These are phyloP conservation scores for Drosophila novamexicana DNA, from an alignment of 1,140 invertebrate species.

Conservation along the genomic window DNA sequence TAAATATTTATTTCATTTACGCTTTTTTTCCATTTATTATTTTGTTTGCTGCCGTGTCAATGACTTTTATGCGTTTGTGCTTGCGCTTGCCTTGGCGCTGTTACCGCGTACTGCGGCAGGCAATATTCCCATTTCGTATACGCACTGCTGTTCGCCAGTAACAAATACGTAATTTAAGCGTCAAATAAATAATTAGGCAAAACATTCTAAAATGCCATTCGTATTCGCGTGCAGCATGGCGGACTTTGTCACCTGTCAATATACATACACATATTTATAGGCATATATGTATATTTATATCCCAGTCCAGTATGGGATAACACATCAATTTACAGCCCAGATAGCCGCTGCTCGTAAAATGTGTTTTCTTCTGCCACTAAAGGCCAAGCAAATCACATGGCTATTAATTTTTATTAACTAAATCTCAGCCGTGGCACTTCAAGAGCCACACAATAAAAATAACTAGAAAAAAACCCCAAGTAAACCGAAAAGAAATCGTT, in stretches of 20 bases:
- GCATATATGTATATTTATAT: constrained; percentile 12
- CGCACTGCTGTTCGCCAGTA: constrained; percentile 50
- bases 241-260: constrained; percentile 2
- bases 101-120: constrained; percentile 7
- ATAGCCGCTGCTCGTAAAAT: constrained; percentile 40
- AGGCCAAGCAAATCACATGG: constrained; percentile 77
- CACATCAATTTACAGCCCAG: constrained; percentile 47
- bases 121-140: constrained; percentile 58
- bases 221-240: constrained; percentile 11
- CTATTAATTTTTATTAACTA: constrained; percentile 82
- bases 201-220: constrained; percentile 26
- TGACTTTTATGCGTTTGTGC: constrained; percentile 44
- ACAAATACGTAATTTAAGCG: constrained; percentile 76
- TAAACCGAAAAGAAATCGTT: constrained; percentile 21
- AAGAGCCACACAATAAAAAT: constrained; percentile 20
- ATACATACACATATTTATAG: background rate
- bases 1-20: constrained; percentile 44
- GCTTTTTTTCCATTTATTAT: constrained; percentile 34
- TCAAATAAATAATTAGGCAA: constrained; percentile 72
- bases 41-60: constrained; percentile 32
- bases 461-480: constrained; percentile 10
- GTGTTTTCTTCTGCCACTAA: constrained; percentile 45
- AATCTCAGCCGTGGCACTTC: constrained; percentile 65
- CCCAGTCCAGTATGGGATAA: constrained; percentile 12
- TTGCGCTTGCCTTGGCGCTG: constrained; percentile 5